Percentiles rank a stretch among this genome's conserved stretches.
Conservation (phyloP, 2,888 invertebrate genomes). For the Clivina fossor region DNA sequence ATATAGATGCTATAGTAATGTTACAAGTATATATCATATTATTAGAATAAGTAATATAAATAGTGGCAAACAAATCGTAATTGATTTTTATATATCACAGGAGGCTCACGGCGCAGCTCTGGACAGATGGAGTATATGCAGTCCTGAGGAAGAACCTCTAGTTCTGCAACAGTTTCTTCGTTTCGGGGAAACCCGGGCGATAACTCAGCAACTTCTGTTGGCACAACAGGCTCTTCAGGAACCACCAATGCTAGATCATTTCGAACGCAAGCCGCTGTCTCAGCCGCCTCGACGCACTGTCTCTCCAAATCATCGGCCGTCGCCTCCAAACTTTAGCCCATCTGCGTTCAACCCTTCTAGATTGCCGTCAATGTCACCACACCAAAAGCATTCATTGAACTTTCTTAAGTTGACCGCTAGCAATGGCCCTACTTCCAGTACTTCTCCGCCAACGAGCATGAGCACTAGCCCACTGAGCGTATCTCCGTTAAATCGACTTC, state of each 20-base stretch:
- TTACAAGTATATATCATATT: too few relatives aligned
- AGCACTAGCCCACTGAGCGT: constrained; percentile 63
- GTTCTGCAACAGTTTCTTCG: constrained; percentile 90
- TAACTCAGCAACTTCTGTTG: constrained; percentile 68
- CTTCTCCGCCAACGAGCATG: constrained; percentile 63
- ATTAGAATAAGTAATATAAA: too few relatives aligned
- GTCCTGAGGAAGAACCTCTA: constrained; percentile 85
- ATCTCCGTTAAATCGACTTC: constrained; percentile 83
- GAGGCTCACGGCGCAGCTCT: constrained; percentile 79
- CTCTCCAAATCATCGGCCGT: constrained; percentile 69
- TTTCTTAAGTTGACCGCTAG: constrained; percentile 55
- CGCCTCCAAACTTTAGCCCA: constrained; percentile 59
- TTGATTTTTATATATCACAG: constrained; percentile 59
- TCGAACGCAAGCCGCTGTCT: constrained; percentile 53
- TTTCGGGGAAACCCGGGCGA: constrained; percentile 85
- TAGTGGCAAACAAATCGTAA: constrained; percentile 4
- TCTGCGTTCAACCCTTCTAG: constrained; percentile 52
- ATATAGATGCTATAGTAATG: too few relatives aligned
- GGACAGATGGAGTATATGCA: constrained; percentile 87
- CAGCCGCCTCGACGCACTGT: constrained; percentile 57
- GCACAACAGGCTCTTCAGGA: constrained; percentile 63
- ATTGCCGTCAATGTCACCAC: constrained; percentile 55
- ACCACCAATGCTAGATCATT: constrained; percentile 58
- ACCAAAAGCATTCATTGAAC: constrained; percentile 53
- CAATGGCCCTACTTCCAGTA: constrained; percentile 59